Conservation (phyloP, 2,113 vertebrate genomes). For the Eretmochelys imbricata region DNA sequence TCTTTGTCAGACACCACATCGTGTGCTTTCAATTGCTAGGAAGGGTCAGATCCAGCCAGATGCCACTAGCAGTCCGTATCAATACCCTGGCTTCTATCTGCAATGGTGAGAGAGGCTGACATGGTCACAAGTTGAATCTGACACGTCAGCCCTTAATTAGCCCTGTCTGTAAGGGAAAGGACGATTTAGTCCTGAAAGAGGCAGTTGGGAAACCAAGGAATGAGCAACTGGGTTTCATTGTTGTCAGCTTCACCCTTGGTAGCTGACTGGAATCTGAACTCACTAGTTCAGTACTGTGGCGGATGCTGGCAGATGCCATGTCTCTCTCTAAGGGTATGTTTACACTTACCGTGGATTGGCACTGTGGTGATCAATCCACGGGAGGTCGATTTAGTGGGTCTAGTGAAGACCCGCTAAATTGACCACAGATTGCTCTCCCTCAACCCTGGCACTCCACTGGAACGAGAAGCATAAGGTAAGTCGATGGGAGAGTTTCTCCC, state of each 20-base stretch:
- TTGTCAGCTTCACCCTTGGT: background rate
- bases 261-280: background rate
- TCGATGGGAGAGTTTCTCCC: too few species aligned
- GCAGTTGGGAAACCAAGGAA: background rate
- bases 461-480: background rate
- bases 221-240: background rate
- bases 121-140: background rate
- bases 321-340: background rate
- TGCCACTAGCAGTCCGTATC: background rate
- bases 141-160: background rate
- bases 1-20: background rate
- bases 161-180: background rate
- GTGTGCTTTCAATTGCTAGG: background rate
- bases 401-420: background rate
- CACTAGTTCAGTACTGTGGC: background rate
- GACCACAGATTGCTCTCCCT: too few species aligned
- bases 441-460: too few species aligned
- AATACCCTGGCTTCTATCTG: background rate
- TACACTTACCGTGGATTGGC: too few species aligned
- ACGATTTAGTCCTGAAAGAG: background rate
- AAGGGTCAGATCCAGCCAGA: background rate
- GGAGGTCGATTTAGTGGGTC: too few species aligned
- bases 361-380: too few species aligned
- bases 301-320: background rate
- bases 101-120: rapidly evolving